Conservation (phyloP, 2,797 vertebrate species). For the Enteromius fasciolatus region DNA sequence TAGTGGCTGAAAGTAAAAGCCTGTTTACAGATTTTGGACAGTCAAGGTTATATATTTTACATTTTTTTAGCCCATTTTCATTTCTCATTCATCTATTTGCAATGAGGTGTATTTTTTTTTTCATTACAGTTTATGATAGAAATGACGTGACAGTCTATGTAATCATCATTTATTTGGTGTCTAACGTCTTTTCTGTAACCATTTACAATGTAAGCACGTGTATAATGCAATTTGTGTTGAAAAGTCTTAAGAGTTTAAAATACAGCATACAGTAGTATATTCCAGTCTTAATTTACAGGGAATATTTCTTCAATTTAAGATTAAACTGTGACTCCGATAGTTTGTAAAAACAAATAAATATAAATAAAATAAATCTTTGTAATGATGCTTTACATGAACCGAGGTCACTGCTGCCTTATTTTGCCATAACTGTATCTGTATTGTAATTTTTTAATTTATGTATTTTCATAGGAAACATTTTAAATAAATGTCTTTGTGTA, state of each 20-base stretch:
- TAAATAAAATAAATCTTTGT: background rate
- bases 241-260: background rate
- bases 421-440: background rate
- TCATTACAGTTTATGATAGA: background rate
- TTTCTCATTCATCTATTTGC: background rate
- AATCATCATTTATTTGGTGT: background rate
- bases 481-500: constrained; percentile 6
- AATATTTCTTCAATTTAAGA: background rate
- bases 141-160: background rate
- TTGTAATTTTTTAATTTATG: background rate
- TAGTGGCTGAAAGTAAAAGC: background rate
- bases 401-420: background rate
- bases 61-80: background rate
- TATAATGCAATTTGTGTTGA: background rate
- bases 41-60: background rate
- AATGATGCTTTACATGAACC: background rate
- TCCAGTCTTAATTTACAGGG: background rate
- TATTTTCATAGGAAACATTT: background rate
- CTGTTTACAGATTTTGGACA: background rate
- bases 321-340: background rate
- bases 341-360: background rate
- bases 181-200: background rate
- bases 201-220: background rate
- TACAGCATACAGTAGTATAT: too few species aligned
- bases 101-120: background rate